Base-by-base conservation (phyloP, 2,888 invertebrate genomes). In the Lithophane socia region DNA sequence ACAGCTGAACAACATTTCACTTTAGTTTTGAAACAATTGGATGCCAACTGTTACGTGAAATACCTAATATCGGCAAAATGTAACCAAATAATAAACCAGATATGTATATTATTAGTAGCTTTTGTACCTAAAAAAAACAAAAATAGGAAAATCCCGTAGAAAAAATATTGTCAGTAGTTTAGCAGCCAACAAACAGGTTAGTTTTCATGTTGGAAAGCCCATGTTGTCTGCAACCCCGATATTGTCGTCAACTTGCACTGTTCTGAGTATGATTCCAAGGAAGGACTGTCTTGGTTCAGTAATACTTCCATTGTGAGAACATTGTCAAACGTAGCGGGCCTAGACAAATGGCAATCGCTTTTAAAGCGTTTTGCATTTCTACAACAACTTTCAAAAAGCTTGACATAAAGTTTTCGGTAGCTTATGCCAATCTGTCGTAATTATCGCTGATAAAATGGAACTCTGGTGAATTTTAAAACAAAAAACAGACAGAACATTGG, bases 1-100 rank as follows among this genome's bases (percentile, higher is more conserved):
- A 77, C 75, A 81, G 74, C 74, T 64, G 69, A 52, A 79, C 68
- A 64, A 85, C 60, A 79, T 77, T 82, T 77, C 63, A 87, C 79
- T 82, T 73, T 77, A 82, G 87, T 87, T 82, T 87, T 69, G 73
- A 69, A 86, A 87, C 79, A 82, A 79, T 85, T 79, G 71, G 58
- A 63, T 74, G 75, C 75, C 65, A 79, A 72, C 63, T 73, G 82
- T 79, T 82, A 73, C 56, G 61, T 72, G 49, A 68, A 77, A 69
- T 65, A n/a, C n/a, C n/a, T n/a, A 69, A 82, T 87, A 82, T 81
- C 58, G 60, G 58, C 42, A 49, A 42, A 66, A 83, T 60, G n/a
- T 76, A n/a, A n/a, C n/a, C n/a, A n/a, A n/a, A n/a, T n/a, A n/a
- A n/a, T n/a, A n/a, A n/a, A 72, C 37, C 1, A 7, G 16, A 68